These are phyloP conservation scores for Rhinoraja longicauda DNA, from an alignment of 2,797 vertebrate species.

Conservation along the genomic window DNA sequence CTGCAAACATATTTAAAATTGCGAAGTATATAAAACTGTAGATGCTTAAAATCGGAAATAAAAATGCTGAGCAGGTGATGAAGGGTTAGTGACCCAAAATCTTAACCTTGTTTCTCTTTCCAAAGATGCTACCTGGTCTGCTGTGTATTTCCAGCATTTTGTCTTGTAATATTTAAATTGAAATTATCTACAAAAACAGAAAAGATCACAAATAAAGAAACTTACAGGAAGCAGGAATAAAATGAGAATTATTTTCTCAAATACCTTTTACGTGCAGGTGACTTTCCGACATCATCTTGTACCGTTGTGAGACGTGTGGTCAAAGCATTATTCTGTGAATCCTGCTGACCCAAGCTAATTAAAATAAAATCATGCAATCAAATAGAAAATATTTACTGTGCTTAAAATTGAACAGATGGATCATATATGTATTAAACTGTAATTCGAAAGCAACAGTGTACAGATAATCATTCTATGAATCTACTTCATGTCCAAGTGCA, in stretches of 20 bases:
- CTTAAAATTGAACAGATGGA: neutral
- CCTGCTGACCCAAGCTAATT: slow-evolving; percentile 80
- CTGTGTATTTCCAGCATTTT: neutral
- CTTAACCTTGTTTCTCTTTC: too few relatives aligned
- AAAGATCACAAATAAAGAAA: neutral
- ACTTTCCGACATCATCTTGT: slow-evolving; percentile 87
- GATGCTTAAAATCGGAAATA: too few relatives aligned
- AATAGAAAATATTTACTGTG: neutral
- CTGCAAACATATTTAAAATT: too few relatives aligned
- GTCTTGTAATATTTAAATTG: neutral
- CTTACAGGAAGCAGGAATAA: neutral
- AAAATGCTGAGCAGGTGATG: too few relatives aligned
- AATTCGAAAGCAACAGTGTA: neutral
- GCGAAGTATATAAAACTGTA: too few relatives aligned
- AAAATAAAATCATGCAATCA: neutral
- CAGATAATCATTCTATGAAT: neutral
- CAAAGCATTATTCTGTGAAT: slow-evolving; percentile 72
- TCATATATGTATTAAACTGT: neutral
- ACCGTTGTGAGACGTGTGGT: slow-evolving; percentile 74
- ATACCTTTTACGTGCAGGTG: slow-evolving; percentile 87
- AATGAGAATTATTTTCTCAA: slow-evolving; percentile 17
- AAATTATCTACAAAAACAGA: neutral
- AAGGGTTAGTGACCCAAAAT: too few relatives aligned
- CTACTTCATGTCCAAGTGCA: neutral
- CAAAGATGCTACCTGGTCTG: too few relatives aligned